Evolutionary conservation across 2,797 vertebrate species (phyloP).

Genomic region (Lepilemur ruficaudatus): DNA sequence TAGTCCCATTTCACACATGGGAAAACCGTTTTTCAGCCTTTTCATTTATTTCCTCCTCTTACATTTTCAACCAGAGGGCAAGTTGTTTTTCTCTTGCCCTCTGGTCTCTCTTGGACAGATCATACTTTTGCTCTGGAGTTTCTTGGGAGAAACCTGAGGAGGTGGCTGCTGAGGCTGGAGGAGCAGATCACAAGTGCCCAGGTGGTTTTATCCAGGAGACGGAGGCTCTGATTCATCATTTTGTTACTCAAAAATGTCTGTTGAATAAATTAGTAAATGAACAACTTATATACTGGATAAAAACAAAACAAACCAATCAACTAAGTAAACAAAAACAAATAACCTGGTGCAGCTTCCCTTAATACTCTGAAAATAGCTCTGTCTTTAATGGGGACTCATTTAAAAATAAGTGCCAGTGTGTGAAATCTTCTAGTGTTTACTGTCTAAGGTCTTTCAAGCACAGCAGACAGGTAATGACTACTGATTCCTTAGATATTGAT

Average conservation of each 20-base stretch:
- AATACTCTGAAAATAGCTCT: slow-evolving; percentile 38
- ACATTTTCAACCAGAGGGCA: neutral
- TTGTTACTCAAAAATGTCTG: neutral
- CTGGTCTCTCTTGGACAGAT: neutral
- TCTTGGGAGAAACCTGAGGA: neutral
- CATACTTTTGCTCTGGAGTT: neutral
- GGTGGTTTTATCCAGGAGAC: neutral
- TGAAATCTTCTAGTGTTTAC: slow-evolving; percentile 23
- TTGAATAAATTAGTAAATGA: neutral
- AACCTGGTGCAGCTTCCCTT: neutral
- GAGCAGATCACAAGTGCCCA: neutral
- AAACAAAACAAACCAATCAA: slow-evolving; percentile 6
- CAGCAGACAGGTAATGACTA: slow-evolving; percentile 34
- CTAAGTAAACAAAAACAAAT: neutral
- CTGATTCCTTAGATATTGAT: slow-evolving; percentile 48
- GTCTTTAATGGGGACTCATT: slow-evolving; percentile 33
- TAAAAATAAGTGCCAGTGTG: slow-evolving; percentile 18
- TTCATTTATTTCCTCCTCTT: neutral
- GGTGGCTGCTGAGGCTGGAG: neutral
- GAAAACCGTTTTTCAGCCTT: neutral
- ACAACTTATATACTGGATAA: neutral
- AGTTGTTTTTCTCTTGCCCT: neutral
- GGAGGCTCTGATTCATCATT: neutral
- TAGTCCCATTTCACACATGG: neutral
- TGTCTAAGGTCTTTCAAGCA: slow-evolving; percentile 5